Percentiles rank a stretch among this genome's conserved stretches.
Conservation (phyloP, 2,113 vertebrate species). For the Noctilio leporinus region DNA sequence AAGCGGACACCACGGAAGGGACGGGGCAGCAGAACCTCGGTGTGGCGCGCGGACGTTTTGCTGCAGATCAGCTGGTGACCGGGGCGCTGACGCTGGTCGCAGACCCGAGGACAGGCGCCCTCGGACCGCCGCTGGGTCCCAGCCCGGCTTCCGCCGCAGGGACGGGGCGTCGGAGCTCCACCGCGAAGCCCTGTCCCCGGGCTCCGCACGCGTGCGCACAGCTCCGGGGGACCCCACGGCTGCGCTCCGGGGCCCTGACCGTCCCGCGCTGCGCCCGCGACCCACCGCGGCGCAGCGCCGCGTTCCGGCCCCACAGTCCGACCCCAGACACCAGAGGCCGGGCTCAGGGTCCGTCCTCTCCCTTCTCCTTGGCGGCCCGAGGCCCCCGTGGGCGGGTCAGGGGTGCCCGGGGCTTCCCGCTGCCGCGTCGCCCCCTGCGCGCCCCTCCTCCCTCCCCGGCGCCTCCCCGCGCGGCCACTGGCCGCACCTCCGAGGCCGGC, state of each 20-base stretch:
- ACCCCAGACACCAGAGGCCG: background rate
- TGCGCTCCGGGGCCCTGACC: too few relatives aligned
- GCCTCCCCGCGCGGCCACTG: constrained; percentile 34
- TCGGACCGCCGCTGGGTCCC: background rate
- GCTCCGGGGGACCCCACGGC: too few relatives aligned
- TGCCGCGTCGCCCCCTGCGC: background rate
- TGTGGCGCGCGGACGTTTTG: background rate
- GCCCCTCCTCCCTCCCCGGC: background rate
- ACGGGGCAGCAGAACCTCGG: background rate
- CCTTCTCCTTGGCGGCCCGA: too few relatives aligned
- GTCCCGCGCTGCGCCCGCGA: too few relatives aligned
- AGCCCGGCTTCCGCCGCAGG: background rate
- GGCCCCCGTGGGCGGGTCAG: background rate
- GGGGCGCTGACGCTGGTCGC: background rate
- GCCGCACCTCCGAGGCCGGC: constrained; percentile 52
- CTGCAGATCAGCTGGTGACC: background rate
- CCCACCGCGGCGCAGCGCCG: too few relatives aligned
- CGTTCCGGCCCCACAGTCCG: background rate
- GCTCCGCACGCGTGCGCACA: too few relatives aligned
- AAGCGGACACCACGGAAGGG: background rate
- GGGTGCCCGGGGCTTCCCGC: too few relatives aligned
- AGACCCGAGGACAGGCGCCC: background rate
- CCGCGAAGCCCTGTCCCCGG: background rate
- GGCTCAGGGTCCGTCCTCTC: too few relatives aligned
- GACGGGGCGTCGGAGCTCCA: background rate